Percentiles rank a stretch among this genome's conserved stretches.
Evolutionary conservation across 30 jellyfish, hydroid and myxozoan genomes (phyloP).

Genomic region (Cassiopea andromeda): DNA sequence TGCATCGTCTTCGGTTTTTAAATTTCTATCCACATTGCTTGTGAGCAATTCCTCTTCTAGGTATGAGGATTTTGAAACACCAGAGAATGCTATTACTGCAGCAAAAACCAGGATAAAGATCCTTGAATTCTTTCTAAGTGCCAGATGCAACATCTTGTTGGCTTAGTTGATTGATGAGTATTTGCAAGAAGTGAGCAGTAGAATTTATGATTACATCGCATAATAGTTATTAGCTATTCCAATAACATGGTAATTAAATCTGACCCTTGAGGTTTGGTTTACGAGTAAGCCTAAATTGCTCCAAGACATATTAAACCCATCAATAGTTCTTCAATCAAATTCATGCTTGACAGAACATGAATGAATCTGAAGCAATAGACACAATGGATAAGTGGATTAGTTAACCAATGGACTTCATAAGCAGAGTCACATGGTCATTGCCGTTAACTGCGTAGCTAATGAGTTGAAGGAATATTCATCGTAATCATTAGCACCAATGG

Average conservation of each 20-base stretch:
- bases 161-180: not conserved
- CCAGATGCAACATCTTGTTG: not conserved
- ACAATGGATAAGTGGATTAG: not conserved
- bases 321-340: constrained; percentile 1
- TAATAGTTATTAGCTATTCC: constrained; percentile 5
- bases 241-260: constrained; percentile 7
- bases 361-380: constrained; percentile 4
- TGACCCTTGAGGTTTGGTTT: constrained; percentile 17
- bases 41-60: not conserved
- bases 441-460: constrained; percentile 1
- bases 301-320: not conserved
- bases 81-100: constrained; percentile 4
- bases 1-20: not conserved
- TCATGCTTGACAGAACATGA: constrained; percentile 46
- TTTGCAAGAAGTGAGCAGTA: not conserved
- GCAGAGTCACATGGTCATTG: not conserved
- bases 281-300: constrained; percentile 45
- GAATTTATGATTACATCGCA: constrained; percentile 1
- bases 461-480: not conserved
- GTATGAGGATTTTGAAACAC: not conserved
- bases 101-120: constrained; percentile 7
- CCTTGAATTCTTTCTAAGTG: not conserved
- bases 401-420: not conserved
- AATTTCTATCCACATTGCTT: not conserved
- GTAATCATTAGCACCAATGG: not conserved